Percentiles rank a stretch among this genome's conserved stretches.
Evolutionary conservation across 2,113 vertebrate species (phyloP).

Genomic region (Sisor rabdophorus): DNA sequence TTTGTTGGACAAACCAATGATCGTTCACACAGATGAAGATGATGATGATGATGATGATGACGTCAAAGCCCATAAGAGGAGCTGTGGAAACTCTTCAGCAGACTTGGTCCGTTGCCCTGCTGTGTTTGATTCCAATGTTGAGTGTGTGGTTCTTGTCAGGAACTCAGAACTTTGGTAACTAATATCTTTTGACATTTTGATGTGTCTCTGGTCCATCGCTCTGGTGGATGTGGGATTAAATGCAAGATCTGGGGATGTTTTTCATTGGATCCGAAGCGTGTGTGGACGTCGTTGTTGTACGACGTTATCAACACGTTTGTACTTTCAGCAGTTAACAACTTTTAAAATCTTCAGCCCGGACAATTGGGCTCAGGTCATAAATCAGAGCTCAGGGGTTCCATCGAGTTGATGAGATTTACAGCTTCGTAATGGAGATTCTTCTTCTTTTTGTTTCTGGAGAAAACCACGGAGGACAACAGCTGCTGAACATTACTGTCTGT

Average conservation of each 20-base stretch:
- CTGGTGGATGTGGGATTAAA: slow-evolving; percentile 29
- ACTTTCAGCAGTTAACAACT: slow-evolving; percentile 48
- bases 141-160: slow-evolving; percentile 35
- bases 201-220: slow-evolving; percentile 36
- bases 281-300: slow-evolving; percentile 26
- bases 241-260: slow-evolving; percentile 14
- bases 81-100: slow-evolving; percentile 27
- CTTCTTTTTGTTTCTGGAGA: not conserved
- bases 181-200: slow-evolving; percentile 37
- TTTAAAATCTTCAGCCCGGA: slow-evolving; percentile 46
- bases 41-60: not conserved
- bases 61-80: not conserved
- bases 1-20: not conserved
- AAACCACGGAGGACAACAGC: slow-evolving; percentile 40
- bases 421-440: slow-evolving; percentile 50
- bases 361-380: slow-evolving; percentile 57
- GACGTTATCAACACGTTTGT: slow-evolving; percentile 33
- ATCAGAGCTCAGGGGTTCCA: slow-evolving; percentile 51
- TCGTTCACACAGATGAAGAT: not conserved
- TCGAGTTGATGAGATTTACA: slow-evolving; percentile 55
- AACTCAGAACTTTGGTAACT: slow-evolving; percentile 17
- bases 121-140: slow-evolving; percentile 21
- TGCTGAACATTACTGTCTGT: slow-evolving; percentile 40
- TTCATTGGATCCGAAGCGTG: slow-evolving; percentile 4
- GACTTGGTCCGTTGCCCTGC: slow-evolving; percentile 10